Evolutionary conservation across 2,797 vertebrate genomes (phyloP), one percentile per base, ranked within the genome.

Genomic region (Manis crassicaudata): DNA sequence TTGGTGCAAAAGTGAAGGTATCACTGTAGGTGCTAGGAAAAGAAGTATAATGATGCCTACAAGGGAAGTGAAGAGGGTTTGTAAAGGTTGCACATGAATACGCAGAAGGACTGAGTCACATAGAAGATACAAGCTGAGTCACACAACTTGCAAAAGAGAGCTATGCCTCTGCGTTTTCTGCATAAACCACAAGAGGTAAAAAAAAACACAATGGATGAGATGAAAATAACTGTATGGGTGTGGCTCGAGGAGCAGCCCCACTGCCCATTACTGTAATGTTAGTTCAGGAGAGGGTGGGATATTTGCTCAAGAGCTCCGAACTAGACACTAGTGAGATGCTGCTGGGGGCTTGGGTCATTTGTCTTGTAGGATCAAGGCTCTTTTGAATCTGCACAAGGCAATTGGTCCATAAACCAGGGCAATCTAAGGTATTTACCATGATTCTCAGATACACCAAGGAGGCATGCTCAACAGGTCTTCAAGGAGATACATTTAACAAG

Each of bases 401-500:
- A 73, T 6, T 62, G 37, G 32, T 68, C 52, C 76, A 27, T n/a
- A 81, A 92, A 56, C 35, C 54, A 68, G 0, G 87, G 56, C 37
- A 73, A 73, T 54, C 11, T 9, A 93, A 63, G 7, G 50, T 35
- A 27, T 62, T 85, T 32, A 65, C 67, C 70, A 50, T 40, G 65
- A 58, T 70, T 77, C 68, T 89, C 50, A 81, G 85, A 88, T 35
- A 70, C 25, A 85, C 29, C 46, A 93, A 86, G 62, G 27, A 96
- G 29, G 29, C 35, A 56, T 77, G 68, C 43, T 93, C 63, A 93
- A 81, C 9, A 88, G 73, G 77, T 77, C 86, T 88, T 92, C 65
- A 87, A 90, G 40, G 73, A 93, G 50, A 21, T 63, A 79, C 82
- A 75, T 0, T 83, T 52, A 90, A 92, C 21, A 89, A 95, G n/a